A percentile compares a stretch with the other conserved stretches of the same genome.
phyloP scores from a whole-genome alignment of 2,888 invertebrate genomes.

The Stenurella melanura region DNA sequence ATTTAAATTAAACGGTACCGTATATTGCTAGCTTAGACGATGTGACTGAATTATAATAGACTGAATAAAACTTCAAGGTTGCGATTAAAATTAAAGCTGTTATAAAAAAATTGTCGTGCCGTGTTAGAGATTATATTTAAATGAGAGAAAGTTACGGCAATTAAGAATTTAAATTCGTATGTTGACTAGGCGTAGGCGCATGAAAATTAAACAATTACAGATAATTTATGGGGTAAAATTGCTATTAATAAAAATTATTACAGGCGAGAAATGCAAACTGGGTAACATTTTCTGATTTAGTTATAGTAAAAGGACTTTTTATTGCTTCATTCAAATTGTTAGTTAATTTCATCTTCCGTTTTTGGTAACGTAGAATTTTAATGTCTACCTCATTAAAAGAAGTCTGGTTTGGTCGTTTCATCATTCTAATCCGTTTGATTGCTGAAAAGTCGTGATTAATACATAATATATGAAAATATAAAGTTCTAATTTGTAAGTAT shows the following conservation, averaged over 20 bases:
- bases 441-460: no score
- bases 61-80: conserved; percentile 11
- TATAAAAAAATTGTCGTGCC: not conserved
- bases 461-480: no score
- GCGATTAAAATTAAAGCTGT: conserved; percentile 2
- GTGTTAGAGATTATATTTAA: not conserved
- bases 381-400: not conserved
- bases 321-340: not conserved
- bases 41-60: not conserved
- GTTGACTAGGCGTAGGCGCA: not conserved
- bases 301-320: not conserved
- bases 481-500: no score
- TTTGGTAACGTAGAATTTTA: not conserved
- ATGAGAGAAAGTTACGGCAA: conserved; percentile 7
- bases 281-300: not conserved
- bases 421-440: not conserved
- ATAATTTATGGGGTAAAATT: not conserved
- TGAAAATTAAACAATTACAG: conserved; percentile 1
- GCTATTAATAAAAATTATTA: not conserved
- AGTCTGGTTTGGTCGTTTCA: not conserved
- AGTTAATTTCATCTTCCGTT: not conserved
- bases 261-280: not conserved
- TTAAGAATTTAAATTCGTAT: not conserved
- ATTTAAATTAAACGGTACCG: not conserved
- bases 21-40: not conserved